These are phyloP conservation scores for Drosophila neotestacea DNA, from an alignment of 2,888 invertebrate genomes.

Conservation along the genomic window DNA sequence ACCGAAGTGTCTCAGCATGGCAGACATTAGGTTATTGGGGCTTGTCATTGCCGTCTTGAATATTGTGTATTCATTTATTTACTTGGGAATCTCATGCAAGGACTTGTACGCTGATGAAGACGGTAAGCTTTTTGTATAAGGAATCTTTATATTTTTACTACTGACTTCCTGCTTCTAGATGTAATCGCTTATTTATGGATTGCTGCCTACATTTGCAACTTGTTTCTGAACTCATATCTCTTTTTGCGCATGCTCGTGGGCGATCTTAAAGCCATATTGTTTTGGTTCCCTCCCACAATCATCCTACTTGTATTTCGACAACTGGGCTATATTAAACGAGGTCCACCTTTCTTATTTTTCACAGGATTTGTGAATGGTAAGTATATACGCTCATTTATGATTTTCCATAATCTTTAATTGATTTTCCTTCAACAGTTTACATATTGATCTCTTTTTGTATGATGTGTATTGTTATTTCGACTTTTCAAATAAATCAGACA, in stretches of 20 bases:
- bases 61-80: background rate
- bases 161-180: background rate
- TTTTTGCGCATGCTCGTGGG: background rate
- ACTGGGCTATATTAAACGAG: background rate
- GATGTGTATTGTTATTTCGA: too few relatives aligned
- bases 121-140: background rate
- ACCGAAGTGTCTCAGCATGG: too few relatives aligned
- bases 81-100: background rate
- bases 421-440: background rate
- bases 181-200: background rate
- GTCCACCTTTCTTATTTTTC: background rate
- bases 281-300: background rate
- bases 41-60: background rate
- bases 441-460: background rate
- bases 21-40: background rate
- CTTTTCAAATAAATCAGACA: background rate
- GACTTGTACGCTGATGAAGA: background rate
- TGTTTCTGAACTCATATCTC: background rate
- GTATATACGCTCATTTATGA: background rate
- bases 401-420: background rate
- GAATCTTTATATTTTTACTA: background rate
- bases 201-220: background rate
- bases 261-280: background rate
- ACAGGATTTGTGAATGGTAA: background rate
- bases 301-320: background rate